A percentile compares a stretch with the other conserved stretches of the same genome.
phyloP scores from a whole-genome alignment of 2,113 vertebrate species.

The Rhipidura dahli region DNA sequence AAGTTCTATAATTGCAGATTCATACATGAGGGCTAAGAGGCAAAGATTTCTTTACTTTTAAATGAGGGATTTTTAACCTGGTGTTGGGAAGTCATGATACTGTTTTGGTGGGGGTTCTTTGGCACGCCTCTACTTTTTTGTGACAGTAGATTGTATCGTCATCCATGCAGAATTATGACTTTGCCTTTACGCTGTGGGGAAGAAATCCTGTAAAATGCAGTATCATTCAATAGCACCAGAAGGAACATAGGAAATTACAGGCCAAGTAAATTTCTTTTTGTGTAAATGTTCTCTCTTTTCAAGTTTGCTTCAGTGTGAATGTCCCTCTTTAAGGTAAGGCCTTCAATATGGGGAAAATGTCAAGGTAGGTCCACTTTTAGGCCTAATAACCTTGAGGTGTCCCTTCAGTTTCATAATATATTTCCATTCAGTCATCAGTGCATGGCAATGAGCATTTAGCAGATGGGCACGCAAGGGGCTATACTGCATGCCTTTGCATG shows the following conservation, averaged over 20 bases:
- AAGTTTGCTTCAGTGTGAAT: constrained; percentile 85
- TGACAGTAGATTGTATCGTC: neutral
- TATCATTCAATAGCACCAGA: constrained; percentile 58
- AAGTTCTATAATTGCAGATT: neutral
- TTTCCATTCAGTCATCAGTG: constrained; percentile 79
- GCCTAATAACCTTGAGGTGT: constrained; percentile 71
- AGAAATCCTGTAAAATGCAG: constrained; percentile 49
- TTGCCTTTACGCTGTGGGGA: constrained; percentile 36
- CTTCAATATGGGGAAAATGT: constrained; percentile 75
- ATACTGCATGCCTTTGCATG: constrained; percentile 78
- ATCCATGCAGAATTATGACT: constrained; percentile 35
- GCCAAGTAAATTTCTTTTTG: constrained; percentile 81
- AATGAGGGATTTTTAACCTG: constrained; percentile 14
- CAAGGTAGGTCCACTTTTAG: constrained; percentile 81
- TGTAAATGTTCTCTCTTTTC: constrained; percentile 83
- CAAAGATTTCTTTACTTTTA: constrained; percentile 3
- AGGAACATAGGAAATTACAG: constrained; percentile 58
- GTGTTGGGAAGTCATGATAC: constrained; percentile 46
- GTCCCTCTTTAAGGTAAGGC: constrained; percentile 84
- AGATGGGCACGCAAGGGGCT: constrained; percentile 52
- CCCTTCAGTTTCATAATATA: constrained; percentile 73
- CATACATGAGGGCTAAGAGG: neutral
- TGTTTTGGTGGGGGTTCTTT: constrained; percentile 17
- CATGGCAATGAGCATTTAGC: constrained; percentile 73
- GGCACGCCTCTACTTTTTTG: constrained; percentile 12